Evolutionary conservation across 2,113 vertebrate species (phyloP), one percentile per base, ranked within the genome.

Genomic region (Leucopsar rothschildi): DNA sequence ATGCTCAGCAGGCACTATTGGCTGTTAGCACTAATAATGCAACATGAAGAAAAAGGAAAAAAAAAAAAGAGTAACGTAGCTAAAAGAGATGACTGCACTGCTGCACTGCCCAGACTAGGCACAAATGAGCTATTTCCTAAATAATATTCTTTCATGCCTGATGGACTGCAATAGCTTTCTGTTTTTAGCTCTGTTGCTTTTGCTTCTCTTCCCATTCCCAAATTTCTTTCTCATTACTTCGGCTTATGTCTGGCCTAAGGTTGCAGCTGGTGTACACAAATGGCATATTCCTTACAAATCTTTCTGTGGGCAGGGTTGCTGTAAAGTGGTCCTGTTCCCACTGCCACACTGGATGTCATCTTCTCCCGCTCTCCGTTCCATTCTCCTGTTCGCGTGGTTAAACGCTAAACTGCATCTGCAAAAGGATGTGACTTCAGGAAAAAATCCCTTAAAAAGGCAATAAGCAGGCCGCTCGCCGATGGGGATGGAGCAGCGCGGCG

Each of bases 171-270:
- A 89, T 64, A 65, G 52, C 68, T 82, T 88, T 92, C 89, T 68
- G 65, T 0, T 84, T 95, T 91, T 84, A 91, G 69, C 57, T 91
- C 52, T 64, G 69, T 82, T 95, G 88, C 72, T 93, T 93, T 95
- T 84, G 65, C 86, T 87, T 92, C 88, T 78, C 44, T 86, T 93
- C 86, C 80, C 72, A 78, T 88, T 92, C 77, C 83, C 37, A 56
- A 77, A 91, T 89, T 93, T 96, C 86, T 78, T 91, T 88, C 81
- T 88, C 80, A 78, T 96, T 95, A 86, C 27, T 94, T 88, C 63
- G 76, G 86, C 47, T 92, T 88, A 93, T 9, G 77, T 64, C 83
- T 86, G 71, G 61, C 65, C 88, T 64, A 64, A 71, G 64, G 59
- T 83, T 88, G 53, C 76, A 92, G 91, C 86, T 95, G 83, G 37